Conservation (phyloP, 2,797 vertebrate genomes). For the Aldrovandia affinis region DNA sequence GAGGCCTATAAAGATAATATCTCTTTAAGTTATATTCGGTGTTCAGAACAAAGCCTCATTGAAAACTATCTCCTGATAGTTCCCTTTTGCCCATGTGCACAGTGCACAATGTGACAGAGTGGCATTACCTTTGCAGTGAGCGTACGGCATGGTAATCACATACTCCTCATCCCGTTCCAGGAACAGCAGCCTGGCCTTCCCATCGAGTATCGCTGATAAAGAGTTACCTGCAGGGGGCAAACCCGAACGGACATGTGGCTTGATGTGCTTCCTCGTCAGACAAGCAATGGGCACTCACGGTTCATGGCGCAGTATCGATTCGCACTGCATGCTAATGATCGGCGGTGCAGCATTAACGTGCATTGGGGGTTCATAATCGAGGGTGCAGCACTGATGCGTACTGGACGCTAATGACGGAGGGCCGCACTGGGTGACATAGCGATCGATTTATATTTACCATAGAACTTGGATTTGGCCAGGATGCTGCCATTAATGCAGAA, state of each 20-base stretch:
- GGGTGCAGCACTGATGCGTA: background rate
- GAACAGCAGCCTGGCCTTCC: conserved; percentile 87
- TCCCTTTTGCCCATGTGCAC: background rate
- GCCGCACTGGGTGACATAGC: background rate
- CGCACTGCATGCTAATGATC: background rate
- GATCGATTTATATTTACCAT: conserved; percentile 73
- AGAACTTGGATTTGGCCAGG: conserved; percentile 93
- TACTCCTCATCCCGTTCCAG: conserved; percentile 87
- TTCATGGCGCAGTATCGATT: background rate
- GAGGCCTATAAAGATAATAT: too few species aligned
- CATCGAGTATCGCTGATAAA: conserved; percentile 91
- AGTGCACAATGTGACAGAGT: background rate
- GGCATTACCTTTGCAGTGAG: conserved; percentile 91
- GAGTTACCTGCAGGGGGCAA: conserved; percentile 82
- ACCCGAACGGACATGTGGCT: conserved; percentile 5
- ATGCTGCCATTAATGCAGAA: conserved; percentile 92
- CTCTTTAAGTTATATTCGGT: too few species aligned
- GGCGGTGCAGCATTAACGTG: background rate
- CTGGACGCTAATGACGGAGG: background rate
- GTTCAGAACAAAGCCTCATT: background rate
- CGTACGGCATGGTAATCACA: conserved; percentile 94
- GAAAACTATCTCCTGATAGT: background rate
- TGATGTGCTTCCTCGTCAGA: background rate
- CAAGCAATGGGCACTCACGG: background rate
- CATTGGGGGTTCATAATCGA: background rate